Base-by-base conservation (phyloP, 2,113 vertebrate species). In the Pipa parva region DNA sequence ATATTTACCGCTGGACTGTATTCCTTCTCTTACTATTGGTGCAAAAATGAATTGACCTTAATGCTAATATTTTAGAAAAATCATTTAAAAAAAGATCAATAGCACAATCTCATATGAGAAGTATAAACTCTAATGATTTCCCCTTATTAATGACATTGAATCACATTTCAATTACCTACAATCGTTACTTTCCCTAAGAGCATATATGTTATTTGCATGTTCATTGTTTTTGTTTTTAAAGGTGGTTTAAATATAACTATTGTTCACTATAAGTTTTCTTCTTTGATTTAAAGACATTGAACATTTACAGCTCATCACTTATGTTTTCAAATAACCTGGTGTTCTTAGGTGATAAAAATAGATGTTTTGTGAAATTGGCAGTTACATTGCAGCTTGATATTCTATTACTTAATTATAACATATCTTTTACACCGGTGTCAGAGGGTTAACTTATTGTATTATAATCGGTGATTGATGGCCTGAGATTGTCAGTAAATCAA, bases 1-100 rank as follows among this genome's bases (percentile, higher is more conserved):
- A n/a, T n/a, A n/a, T n/a, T n/a, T n/a, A n/a, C n/a, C n/a, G n/a
- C n/a, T n/a, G n/a, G n/a, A n/a, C n/a, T n/a, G n/a, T n/a, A n/a
- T n/a, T n/a, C n/a, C n/a, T n/a, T n/a, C 39, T 9, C 39, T 42
- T 42, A 4, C 29, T 31, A 10, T 31, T 31, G 29, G 29, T 31
- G 29, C 13, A 42, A 58, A 58, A 58, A 33, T 28, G 4, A 18
- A 37, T 29, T 37, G 31, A 58, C 55, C 55, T 37, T 58, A 36
- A 58, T 36, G 55, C 55, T 58, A 58, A 58, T 36, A 58, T 36
- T 58, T 58, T 58, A 36, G 31, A 29, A 29, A 42, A 58, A 58
- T 37, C 13, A 29, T 58, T 56, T 58, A 36, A 36, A 58, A 24
- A 21, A 11, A 36, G 37, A 58, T 58, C 55, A 24, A 58, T 58